phyloP scores from a whole-genome alignment of 2,113 vertebrate genomes.

The Corynorhinus townsendii region DNA sequence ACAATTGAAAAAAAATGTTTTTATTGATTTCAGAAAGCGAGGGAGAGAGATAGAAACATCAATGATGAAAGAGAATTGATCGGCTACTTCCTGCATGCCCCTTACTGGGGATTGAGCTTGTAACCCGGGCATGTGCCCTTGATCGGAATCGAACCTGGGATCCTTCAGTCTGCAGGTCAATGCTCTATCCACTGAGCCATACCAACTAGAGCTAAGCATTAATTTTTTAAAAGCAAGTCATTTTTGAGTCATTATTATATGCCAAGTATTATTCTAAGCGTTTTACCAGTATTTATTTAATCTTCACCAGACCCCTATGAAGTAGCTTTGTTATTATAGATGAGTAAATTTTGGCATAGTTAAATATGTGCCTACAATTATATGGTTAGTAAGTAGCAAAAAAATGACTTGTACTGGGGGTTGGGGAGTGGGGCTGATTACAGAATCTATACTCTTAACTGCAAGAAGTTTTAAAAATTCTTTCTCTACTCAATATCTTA shows the following conservation, averaged over 20 bases:
- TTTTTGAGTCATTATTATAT: slow-evolving; percentile 4
- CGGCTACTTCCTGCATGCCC: too few species aligned
- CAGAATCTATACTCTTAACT: background rate
- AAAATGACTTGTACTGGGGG: background rate
- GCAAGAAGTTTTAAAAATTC: background rate
- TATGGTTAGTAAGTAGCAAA: background rate
- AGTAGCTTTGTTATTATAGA: background rate
- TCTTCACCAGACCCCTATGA: slow-evolving; percentile 3
- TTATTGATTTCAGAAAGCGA: too few species aligned
- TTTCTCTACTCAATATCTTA: background rate
- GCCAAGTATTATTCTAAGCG: background rate
- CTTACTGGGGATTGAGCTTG: too few species aligned
- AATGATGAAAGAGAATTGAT: too few species aligned
- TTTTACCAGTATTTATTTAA: background rate
- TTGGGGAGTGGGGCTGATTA: background rate
- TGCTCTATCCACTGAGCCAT: too few species aligned
- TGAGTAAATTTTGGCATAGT: background rate
- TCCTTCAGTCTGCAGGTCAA: too few species aligned
- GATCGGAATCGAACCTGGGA: too few species aligned
- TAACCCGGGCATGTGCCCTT: too few species aligned
- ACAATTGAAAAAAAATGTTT: background rate
- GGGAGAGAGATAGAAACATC: too few species aligned
- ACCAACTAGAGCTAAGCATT: background rate
- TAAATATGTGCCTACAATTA: background rate
- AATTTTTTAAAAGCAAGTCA: background rate